Conservation (phyloP, 2,113 vertebrate species). For the Ophthalmolycus amberensis region DNA sequence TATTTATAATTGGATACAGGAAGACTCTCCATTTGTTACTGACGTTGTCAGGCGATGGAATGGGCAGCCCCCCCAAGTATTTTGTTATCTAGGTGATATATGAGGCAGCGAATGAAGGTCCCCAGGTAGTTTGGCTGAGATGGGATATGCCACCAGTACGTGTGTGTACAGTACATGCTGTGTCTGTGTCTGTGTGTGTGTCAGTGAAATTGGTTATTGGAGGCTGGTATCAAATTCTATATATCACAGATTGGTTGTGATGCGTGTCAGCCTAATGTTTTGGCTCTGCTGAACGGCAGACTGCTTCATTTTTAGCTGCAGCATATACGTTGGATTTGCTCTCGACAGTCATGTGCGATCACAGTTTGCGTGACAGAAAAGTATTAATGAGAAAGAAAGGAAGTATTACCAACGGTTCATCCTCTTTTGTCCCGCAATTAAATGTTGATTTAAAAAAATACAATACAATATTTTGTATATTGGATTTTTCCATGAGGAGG, state of each 20-base stretch:
- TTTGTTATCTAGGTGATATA: conserved; percentile 70
- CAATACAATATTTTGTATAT: neutral
- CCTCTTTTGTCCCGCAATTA: neutral
- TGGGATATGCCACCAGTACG: conserved; percentile 32
- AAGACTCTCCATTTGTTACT: conserved; percentile 56
- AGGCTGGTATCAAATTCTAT: conserved; percentile 42
- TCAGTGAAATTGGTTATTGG: conserved; percentile 37
- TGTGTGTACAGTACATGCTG: conserved; percentile 3
- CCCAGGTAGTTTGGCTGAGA: conserved; percentile 56
- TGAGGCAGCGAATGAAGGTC: conserved; percentile 50
- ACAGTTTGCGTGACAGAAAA: conserved; percentile 33
- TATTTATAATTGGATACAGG: conserved; percentile 63
- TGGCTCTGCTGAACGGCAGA: conserved; percentile 30
- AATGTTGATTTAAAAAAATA: neutral
- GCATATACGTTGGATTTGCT: conserved; percentile 47
- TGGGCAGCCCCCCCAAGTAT: conserved; percentile 38
- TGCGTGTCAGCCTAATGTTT: conserved; percentile 54
- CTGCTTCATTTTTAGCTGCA: conserved; percentile 42
- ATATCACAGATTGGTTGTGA: conserved; percentile 46
- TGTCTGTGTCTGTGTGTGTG: conserved; percentile 16
- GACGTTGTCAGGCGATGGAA: conserved; percentile 53
- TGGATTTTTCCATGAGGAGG: no score
- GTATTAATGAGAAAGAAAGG: conserved; percentile 6
- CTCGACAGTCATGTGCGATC: conserved; percentile 52
- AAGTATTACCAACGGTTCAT: neutral